Percentiles rank a stretch among this genome's conserved stretches.
Conservation (phyloP, 1,140 invertebrate species). For the Diorhabda carinulata region DNA sequence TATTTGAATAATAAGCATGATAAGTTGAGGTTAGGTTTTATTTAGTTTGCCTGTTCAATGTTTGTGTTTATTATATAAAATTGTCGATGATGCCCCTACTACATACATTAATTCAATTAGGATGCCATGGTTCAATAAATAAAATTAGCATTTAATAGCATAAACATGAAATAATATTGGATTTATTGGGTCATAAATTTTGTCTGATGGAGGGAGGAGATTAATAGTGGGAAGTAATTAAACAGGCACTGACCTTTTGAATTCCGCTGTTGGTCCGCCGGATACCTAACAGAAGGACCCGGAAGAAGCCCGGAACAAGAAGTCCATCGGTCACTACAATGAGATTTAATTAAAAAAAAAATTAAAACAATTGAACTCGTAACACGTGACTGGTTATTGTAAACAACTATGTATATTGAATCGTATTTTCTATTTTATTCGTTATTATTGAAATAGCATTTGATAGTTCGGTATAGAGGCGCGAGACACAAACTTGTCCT, state of each 20-base stretch:
- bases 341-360: slow-evolving; percentile 10
- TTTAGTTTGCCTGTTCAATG: too few relatives aligned
- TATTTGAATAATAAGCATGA: too few relatives aligned
- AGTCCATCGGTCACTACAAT: slow-evolving; percentile 44
- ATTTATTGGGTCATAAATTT: background rate
- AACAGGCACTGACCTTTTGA: slow-evolving; percentile 43
- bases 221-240: slow-evolving; percentile 39
- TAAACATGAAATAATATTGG: background rate
- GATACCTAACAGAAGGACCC: slow-evolving; percentile 37
- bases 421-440: slow-evolving; percentile 15
- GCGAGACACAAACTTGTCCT: slow-evolving; percentile 45
- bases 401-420: slow-evolving; percentile 8
- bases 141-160: too few relatives aligned
- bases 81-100: too few relatives aligned
- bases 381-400: slow-evolving; percentile 13
- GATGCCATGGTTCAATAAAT: too few relatives aligned
- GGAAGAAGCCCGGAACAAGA: slow-evolving; percentile 42
- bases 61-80: too few relatives aligned
- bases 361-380: background rate
- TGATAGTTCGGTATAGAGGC: slow-evolving; percentile 22
- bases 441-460: slow-evolving; percentile 4
- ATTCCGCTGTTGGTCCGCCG: slow-evolving; percentile 37
- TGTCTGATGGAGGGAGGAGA: background rate
- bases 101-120: too few relatives aligned
- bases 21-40: too few relatives aligned